phyloP scores from a whole-genome alignment of 2,797 vertebrate species.

The Microcaecilia unicolor region DNA sequence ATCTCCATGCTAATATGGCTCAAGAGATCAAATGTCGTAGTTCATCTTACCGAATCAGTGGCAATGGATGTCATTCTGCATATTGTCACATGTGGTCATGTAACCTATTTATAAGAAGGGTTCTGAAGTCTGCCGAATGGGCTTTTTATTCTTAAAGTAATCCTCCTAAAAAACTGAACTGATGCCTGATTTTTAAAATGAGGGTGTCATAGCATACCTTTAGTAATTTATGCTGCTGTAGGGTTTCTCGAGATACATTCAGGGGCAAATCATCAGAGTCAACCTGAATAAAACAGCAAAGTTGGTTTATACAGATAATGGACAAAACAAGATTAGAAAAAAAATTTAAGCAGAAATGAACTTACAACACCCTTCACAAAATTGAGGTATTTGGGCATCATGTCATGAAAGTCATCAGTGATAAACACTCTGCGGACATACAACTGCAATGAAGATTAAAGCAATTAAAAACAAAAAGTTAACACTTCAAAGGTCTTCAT shows the following conservation, averaged over 20 bases:
- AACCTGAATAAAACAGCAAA: constrained; percentile 60
- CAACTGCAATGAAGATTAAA: constrained; percentile 30
- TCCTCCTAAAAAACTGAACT: too few species aligned
- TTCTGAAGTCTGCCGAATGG: too few species aligned
- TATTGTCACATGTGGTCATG: too few species aligned
- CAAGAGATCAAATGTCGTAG: too few species aligned
- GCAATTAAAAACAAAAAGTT: background rate
- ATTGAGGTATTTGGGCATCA: constrained; percentile 98
- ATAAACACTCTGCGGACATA: constrained; percentile 88
- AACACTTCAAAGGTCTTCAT: too few species aligned
- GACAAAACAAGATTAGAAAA: background rate
- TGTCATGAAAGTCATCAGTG: constrained; percentile 97
- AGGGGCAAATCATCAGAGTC: constrained; percentile 96
- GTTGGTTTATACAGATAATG: background rate
- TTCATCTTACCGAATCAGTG: too few species aligned
- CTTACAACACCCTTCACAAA: constrained; percentile 95
- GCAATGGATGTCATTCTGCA: too few species aligned
- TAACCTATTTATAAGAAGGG: too few species aligned
- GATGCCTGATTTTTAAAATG: too few species aligned
- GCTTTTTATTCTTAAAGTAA: too few species aligned
- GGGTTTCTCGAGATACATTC: constrained; percentile 94
- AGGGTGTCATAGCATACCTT: constrained; percentile 85
- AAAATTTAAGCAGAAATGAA: background rate
- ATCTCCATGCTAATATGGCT: too few species aligned
- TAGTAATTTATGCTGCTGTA: constrained; percentile 94